phyloP scores from a whole-genome alignment of 2,797 vertebrate species.

The Nannoperca obscura region DNA sequence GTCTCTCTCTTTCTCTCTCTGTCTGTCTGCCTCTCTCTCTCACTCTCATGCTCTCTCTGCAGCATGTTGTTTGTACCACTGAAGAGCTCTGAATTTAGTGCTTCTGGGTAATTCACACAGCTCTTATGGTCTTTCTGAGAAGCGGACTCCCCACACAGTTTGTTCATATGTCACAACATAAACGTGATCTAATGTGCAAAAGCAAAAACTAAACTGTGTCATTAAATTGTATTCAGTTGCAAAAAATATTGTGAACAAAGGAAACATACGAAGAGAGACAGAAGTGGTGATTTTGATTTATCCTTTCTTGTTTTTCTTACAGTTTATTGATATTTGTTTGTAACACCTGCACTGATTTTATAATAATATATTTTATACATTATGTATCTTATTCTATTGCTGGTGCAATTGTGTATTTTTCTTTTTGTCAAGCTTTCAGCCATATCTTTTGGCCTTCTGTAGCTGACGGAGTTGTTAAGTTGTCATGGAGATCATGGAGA shows the following conservation, averaged over 20 bases:
- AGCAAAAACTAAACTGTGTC: background rate
- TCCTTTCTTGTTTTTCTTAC: background rate
- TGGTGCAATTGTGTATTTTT: slow-evolving; percentile 22
- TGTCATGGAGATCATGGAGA: background rate
- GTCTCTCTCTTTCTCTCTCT: slow-evolving; percentile 9
- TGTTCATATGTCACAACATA: slow-evolving; percentile 13
- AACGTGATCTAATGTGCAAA: background rate
- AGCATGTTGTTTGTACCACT: slow-evolving; percentile 19
- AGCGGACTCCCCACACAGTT: slow-evolving; percentile 15
- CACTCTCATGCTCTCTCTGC: slow-evolving; percentile 23
- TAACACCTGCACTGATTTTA: slow-evolving; percentile 17
- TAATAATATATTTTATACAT: slow-evolving; percentile 32
- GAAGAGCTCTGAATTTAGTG: slow-evolving; percentile 28
- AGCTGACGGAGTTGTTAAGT: background rate
- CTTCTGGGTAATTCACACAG: slow-evolving; percentile 34
- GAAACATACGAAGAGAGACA: background rate
- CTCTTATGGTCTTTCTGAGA: slow-evolving; percentile 20
- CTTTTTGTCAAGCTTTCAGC: slow-evolving; percentile 10
- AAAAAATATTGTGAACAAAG: slow-evolving; percentile 6
- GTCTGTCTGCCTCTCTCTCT: background rate
- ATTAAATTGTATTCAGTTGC: slow-evolving; percentile 7
- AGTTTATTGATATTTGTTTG: slow-evolving; percentile 13
- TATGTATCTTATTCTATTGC: slow-evolving; percentile 3
- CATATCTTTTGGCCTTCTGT: background rate
- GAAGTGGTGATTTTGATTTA: background rate